A percentile compares a stretch with the other conserved stretches of the same genome.
Conservation (phyloP, 2,888 invertebrate species). For the Machimus atricapillus region DNA sequence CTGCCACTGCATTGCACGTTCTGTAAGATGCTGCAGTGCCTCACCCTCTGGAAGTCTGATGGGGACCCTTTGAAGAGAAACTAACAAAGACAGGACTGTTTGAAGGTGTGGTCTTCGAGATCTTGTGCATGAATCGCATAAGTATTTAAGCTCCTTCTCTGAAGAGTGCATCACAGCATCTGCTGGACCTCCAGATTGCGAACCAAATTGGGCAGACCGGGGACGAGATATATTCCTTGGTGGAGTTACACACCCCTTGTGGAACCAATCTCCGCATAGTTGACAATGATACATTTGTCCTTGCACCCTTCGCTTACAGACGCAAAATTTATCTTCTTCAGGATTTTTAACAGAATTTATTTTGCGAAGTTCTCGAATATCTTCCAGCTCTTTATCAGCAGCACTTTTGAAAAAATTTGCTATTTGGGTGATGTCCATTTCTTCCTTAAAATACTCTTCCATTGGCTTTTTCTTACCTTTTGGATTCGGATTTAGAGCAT, state of each 20-base stretch:
- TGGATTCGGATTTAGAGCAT: conserved; percentile 54
- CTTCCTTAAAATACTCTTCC: conserved; percentile 67
- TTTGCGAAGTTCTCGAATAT: conserved; percentile 73
- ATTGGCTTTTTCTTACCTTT: conserved; percentile 55
- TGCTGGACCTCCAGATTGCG: conserved; percentile 47
- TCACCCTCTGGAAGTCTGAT: conserved; percentile 90
- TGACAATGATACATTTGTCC: conserved; percentile 92
- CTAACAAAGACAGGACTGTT: conserved; percentile 77
- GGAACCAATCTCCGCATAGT: conserved; percentile 94
- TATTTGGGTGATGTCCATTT: conserved; percentile 77
- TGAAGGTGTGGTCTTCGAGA: conserved; percentile 87
- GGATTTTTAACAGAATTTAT: conserved; percentile 64
- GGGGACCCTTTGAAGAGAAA: conserved; percentile 77
- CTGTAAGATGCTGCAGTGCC: conserved; percentile 87
- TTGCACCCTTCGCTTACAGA: conserved; percentile 77
- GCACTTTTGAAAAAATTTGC: conserved; percentile 83
- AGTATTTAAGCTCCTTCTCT: conserved; percentile 70
- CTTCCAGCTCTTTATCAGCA: conserved; percentile 79
- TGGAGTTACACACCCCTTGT: conserved; percentile 65
- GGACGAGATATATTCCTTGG: conserved; percentile 47
- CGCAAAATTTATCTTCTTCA: conserved; percentile 73
- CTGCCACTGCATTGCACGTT: conserved; percentile 96
- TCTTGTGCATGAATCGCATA: conserved; percentile 88
- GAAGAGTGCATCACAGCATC: conserved; percentile 42
- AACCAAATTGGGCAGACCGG: neutral